These are phyloP conservation scores for Cynocephalus volans DNA, from an alignment of 2,113 vertebrate genomes.

Conservation along the genomic window DNA sequence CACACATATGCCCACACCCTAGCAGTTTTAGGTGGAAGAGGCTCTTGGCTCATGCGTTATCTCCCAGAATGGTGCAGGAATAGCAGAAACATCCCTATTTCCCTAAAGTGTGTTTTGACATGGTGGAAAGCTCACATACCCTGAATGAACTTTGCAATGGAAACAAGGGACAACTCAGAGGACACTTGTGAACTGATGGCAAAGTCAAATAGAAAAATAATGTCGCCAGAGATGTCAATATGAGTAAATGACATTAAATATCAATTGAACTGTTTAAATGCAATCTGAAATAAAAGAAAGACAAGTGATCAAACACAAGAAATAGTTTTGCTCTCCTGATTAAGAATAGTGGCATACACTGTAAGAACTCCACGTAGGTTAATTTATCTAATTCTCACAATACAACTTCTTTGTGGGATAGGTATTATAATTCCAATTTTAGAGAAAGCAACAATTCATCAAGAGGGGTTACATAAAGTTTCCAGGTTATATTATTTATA, in stretches of 20 bases:
- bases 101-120: neutral
- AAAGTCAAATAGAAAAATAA: neutral
- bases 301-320: neutral
- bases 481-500: neutral
- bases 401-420: neutral
- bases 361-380: neutral
- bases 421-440: neutral
- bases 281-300: neutral
- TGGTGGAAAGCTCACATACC: neutral
- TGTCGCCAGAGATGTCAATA: neutral
- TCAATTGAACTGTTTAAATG: neutral
- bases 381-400: conserved; percentile 11
- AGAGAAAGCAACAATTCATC: neutral
- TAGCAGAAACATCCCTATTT: neutral
- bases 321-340: neutral
- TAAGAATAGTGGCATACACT: neutral
- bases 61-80: neutral
- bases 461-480: neutral
- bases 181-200: neutral
- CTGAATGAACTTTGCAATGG: neutral
- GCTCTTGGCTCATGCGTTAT: neutral
- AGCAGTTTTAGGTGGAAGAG: neutral
- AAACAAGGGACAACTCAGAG: neutral
- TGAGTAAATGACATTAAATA: neutral
- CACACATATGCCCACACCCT: neutral